A percentile compares a stretch with the other conserved stretches of the same genome.
These are phyloP conservation scores for Cordilura impudica DNA, from an alignment of 2,888 invertebrate genomes.

Conservation along the genomic window DNA sequence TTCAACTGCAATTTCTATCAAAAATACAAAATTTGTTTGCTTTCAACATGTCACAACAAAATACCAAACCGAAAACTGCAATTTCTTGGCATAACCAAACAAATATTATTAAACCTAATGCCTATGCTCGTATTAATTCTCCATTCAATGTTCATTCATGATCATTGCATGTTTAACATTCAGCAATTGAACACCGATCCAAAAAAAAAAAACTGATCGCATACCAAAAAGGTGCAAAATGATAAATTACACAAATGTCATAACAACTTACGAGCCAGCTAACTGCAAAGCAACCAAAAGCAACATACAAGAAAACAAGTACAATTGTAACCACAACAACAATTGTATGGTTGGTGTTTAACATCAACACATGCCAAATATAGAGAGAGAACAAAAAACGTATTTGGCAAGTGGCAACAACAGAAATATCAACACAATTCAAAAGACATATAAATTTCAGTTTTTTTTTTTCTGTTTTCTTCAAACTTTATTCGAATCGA, in stretches of 20 bases:
- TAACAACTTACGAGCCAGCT: constrained; percentile 44
- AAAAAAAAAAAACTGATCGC: constrained; percentile 36
- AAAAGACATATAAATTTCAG: constrained; percentile 52
- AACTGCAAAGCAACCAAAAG: constrained; percentile 7
- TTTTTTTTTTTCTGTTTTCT: constrained; percentile 13
- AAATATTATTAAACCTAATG: no score
- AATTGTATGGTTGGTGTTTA: constrained; percentile 17
- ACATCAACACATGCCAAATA: constrained; percentile 37
- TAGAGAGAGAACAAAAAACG: not conserved
- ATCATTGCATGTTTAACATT: constrained; percentile 12
- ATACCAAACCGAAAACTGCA: no score
- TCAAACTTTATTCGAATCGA: constrained; percentile 45
- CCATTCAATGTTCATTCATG: not conserved
- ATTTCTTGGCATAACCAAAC: no score
- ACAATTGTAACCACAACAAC: constrained; percentile 51
- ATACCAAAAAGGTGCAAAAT: constrained; percentile 63
- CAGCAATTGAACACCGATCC: constrained; percentile 32
- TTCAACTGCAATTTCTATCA: no score
- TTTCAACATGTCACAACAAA: no score
- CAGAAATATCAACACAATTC: constrained; percentile 42
- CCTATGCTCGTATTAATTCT: not conserved
- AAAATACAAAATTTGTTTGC: no score
- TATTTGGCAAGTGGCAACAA: constrained; percentile 39
- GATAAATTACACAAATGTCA: constrained; percentile 63
- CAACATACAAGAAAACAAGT: constrained; percentile 23